phyloP scores from a whole-genome alignment of 2,888 invertebrate species.

The Philhelius pedissequus region DNA sequence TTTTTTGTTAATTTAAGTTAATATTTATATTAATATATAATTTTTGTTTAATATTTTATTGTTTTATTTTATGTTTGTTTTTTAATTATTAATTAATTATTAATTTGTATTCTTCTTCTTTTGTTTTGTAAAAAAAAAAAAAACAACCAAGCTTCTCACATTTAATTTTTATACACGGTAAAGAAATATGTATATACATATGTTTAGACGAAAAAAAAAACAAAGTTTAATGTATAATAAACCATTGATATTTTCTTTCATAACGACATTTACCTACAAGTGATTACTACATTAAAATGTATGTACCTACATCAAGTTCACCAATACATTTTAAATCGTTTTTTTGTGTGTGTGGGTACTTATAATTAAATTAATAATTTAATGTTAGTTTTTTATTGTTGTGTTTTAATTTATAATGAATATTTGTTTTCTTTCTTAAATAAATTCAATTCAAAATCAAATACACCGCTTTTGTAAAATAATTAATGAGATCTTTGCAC shows the following conservation, averaged over 20 bases:
- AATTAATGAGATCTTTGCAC: constrained; percentile 24
- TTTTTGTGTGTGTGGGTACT: constrained; percentile 49
- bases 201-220: neutral
- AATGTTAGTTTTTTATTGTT: neutral
- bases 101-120: constrained; percentile 29
- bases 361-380: constrained; percentile 13
- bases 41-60: constrained; percentile 48
- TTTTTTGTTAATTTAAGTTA: constrained; percentile 52
- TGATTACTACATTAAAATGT: constrained; percentile 53
- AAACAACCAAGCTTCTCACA: constrained; percentile 36
- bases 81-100: constrained; percentile 7
- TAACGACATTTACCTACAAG: constrained; percentile 50
- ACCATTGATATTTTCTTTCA: constrained; percentile 56
- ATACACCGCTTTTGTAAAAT: neutral
- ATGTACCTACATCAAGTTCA: constrained; percentile 53
- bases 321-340: constrained; percentile 41
- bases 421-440: constrained; percentile 16
- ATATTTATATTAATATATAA: constrained; percentile 49
- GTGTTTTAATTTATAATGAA: neutral
- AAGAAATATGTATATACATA: neutral
- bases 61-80: constrained; percentile 53
- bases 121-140: constrained; percentile 47
- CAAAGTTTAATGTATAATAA: constrained; percentile 37
- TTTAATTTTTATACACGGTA: constrained; percentile 21
- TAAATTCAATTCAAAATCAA: constrained; percentile 15